Percentiles rank a stretch among this genome's conserved stretches.
Evolutionary conservation across 2,888 invertebrate genomes (phyloP).

Genomic region (Pterostichus madidus): DNA sequence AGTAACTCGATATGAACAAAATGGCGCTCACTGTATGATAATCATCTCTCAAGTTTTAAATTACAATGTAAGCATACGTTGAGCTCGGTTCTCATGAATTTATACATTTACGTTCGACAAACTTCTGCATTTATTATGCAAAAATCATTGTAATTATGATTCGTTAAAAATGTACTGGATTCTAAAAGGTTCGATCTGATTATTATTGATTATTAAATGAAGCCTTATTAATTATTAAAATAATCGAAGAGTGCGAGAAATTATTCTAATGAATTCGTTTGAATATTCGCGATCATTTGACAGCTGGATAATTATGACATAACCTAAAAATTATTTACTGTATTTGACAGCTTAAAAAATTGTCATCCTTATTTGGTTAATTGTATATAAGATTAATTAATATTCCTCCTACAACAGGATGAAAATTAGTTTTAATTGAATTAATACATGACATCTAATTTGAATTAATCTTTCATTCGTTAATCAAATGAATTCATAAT

Average conservation of each 20-base stretch:
- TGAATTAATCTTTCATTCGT: slow-evolving; percentile 36
- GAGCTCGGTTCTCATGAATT: slow-evolving; percentile 37
- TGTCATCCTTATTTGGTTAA: slow-evolving; percentile 15
- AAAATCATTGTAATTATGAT: slow-evolving; percentile 13
- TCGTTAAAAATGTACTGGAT: slow-evolving; percentile 24
- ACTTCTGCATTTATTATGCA: slow-evolving; percentile 30
- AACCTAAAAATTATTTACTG: no score
- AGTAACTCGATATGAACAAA: slow-evolving; percentile 49
- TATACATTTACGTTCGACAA: background rate
- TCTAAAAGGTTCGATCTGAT: slow-evolving; percentile 5
- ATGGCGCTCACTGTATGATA: slow-evolving; percentile 48
- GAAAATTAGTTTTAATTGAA: slow-evolving; percentile 35
- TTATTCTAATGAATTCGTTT: background rate
- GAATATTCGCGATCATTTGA: no score
- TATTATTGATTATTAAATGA: slow-evolving; percentile 18
- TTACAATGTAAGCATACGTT: slow-evolving; percentile 42
- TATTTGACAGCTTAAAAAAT: background rate
- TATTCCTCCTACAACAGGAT: slow-evolving; percentile 9
- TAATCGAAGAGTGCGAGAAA: background rate
- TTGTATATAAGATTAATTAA: background rate
- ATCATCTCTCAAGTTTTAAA: slow-evolving; percentile 56
- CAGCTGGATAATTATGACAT: no score
- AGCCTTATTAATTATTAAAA: slow-evolving; percentile 20
- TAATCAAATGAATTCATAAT: slow-evolving; percentile 43
- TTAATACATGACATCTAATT: slow-evolving; percentile 31